Evolutionary conservation across 2,888 invertebrate species (phyloP), one percentile per base, ranked within the genome.

Genomic region (Nasonia oneida): DNA sequence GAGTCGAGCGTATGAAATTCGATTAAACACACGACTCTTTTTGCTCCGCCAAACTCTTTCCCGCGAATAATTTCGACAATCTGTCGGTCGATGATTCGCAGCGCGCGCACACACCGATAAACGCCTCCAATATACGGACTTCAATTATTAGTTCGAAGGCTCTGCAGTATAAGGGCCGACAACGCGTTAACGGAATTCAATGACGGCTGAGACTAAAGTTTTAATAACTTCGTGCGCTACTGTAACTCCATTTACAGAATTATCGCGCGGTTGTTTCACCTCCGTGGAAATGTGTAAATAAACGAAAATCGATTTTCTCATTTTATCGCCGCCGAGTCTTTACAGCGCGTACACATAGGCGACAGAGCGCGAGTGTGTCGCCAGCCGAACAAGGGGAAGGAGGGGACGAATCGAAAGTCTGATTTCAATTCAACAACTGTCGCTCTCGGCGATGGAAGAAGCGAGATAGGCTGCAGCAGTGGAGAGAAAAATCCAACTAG

Each of bases 351-450:
- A 1, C 2, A 50, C 15, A 18, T 53, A 53, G 15, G 53, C 53
- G 53, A 53, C 53, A 18, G 53, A 50, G 50, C 47, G 15, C 47
- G 15, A 61, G 23, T n/a, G n/a, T n/a, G 57, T 61, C 18, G 57
- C n/a, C 57, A 23, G 8, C 8, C 57, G n/a, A 61, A 61, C 23
- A 61, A 61, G 23, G 23, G 57, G 57, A 8, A 78, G 61, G 71
- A 67, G 75, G 75, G 75, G 73, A 84, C 77, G 78, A 84, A 85
- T 86, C 57, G 87, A 81, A 83, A 71, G 82, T 86, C 82, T 71
- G 83, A 83, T 87, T 85, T 74, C 85, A 82, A 88, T 87, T 88
- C 83, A 84, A 73, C 87, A 76, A 64, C 80, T 83, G 86, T 86
- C 85, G 84, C 87, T 86, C 70, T 84, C 57, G 83, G 88, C 86